Conservation (phyloP, 92 coral and sea anemone species). For the Bergia puertoricense region DNA sequence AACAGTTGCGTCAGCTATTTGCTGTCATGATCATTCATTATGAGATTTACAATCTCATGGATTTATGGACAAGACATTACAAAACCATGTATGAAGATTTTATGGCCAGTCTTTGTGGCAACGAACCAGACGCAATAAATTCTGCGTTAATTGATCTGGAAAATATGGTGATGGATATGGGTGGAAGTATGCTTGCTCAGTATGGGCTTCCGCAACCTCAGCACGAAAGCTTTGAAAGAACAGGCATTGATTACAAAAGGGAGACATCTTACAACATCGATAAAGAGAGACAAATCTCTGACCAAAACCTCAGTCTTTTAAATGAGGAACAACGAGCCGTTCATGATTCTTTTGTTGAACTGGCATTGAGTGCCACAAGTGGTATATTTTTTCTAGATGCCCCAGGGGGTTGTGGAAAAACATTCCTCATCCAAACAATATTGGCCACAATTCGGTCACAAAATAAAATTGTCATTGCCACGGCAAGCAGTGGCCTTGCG, state of each 20-base stretch:
- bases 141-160: background rate
- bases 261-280: too few relatives aligned
- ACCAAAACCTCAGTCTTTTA: background rate
- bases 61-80: too few relatives aligned
- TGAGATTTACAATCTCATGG: too few relatives aligned
- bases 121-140: background rate
- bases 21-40: too few relatives aligned
- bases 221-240: background rate
- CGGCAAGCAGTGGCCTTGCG: slow-evolving; percentile 27
- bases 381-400: slow-evolving; percentile 24
- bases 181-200: slow-evolving; percentile 5
- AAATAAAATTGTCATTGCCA: background rate
- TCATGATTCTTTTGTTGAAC: background rate
- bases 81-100: too few relatives aligned
- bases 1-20: too few relatives aligned
- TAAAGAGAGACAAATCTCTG: background rate
- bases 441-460: background rate
- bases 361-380: slow-evolving; percentile 16
- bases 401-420: slow-evolving; percentile 30
- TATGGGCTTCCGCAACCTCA: slow-evolving; percentile 25
- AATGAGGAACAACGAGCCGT: background rate
- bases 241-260: background rate
- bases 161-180: background rate
- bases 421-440: slow-evolving; percentile 17
- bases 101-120: too few relatives aligned